These are phyloP conservation scores for Ametastegia equiseti DNA, from an alignment of 2,888 invertebrate species.

Conservation along the genomic window DNA sequence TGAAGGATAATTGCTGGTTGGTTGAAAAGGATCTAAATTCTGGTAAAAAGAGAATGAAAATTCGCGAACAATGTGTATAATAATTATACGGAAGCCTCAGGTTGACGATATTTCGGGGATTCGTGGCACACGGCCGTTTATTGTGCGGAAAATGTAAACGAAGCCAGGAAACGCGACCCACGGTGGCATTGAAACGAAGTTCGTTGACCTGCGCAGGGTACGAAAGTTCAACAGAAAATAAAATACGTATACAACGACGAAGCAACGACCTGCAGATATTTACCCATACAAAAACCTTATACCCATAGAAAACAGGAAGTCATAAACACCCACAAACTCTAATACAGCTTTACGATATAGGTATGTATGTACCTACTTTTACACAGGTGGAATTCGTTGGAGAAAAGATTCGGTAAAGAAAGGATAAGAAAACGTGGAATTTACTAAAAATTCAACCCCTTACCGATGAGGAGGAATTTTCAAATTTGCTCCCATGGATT, in stretches of 20 bases:
- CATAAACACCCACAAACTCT: not conserved
- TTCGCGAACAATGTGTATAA: not conserved
- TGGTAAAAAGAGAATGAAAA: not conserved
- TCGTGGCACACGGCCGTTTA: not conserved
- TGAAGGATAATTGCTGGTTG: not conserved
- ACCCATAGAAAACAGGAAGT: not conserved
- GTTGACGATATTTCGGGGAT: not conserved
- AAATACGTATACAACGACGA: not conserved
- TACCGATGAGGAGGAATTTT: not conserved
- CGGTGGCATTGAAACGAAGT: not conserved
- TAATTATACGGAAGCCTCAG: not conserved
- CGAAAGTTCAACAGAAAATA: not conserved
- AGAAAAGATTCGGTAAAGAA: not conserved
- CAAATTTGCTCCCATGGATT: not conserved
- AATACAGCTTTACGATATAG: no score
- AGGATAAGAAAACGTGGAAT: no score
- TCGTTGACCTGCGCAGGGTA: slow-evolving; percentile 7
- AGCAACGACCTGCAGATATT: no score
- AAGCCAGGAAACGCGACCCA: not conserved
- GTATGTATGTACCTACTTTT: no score
- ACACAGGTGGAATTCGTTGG: no score
- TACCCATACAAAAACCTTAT: not conserved
- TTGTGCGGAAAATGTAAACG: not conserved
- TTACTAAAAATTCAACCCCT: no score
- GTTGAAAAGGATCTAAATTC: not conserved